Evolutionary conservation across 2,797 vertebrate genomes (phyloP).

Genomic region (Philypnodon macrostomus): DNA sequence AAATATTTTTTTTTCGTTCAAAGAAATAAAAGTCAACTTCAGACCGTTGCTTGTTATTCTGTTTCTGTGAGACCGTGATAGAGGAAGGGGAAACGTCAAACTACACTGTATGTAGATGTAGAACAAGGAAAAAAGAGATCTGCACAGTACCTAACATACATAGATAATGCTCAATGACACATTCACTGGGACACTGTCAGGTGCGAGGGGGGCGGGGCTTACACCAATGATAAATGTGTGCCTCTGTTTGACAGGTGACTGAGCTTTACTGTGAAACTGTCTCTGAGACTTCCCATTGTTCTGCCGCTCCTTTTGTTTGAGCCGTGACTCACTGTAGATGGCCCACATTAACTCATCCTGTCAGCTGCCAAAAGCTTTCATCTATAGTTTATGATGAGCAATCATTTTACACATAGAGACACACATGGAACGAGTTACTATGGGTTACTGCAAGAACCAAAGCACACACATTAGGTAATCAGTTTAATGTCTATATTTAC

Average conservation of each 20-base stretch:
- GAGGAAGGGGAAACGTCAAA: too few species aligned
- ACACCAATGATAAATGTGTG: conserved; percentile 31
- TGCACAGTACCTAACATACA: too few species aligned
- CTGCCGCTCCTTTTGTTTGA: conserved; percentile 28
- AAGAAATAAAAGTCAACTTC: too few species aligned
- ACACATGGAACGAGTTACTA: neutral
- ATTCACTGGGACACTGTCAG: conserved; percentile 25
- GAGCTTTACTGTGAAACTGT: conserved; percentile 33
- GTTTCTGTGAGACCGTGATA: too few species aligned
- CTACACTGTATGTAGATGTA: too few species aligned
- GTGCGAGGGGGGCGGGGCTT: conserved; percentile 28
- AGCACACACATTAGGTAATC: too few species aligned
- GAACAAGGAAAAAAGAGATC: too few species aligned
- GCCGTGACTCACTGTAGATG: conserved; percentile 43
- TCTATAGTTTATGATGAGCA: conserved; percentile 1
- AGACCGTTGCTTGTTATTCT: too few species aligned
- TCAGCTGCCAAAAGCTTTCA: conserved; percentile 15
- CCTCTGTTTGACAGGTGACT: conserved; percentile 34
- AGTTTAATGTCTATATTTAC: too few species aligned
- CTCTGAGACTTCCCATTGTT: conserved; percentile 46
- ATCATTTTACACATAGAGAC: conserved; percentile 11
- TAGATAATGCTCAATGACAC: conserved; percentile 6
- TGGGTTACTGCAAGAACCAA: neutral
- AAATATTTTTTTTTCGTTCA: too few species aligned
- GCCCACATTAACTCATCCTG: conserved; percentile 21